Evolutionary conservation across 2,797 vertebrate species (phyloP), one percentile per base, ranked within the genome.

Genomic region (Pangasius larnaudii): DNA sequence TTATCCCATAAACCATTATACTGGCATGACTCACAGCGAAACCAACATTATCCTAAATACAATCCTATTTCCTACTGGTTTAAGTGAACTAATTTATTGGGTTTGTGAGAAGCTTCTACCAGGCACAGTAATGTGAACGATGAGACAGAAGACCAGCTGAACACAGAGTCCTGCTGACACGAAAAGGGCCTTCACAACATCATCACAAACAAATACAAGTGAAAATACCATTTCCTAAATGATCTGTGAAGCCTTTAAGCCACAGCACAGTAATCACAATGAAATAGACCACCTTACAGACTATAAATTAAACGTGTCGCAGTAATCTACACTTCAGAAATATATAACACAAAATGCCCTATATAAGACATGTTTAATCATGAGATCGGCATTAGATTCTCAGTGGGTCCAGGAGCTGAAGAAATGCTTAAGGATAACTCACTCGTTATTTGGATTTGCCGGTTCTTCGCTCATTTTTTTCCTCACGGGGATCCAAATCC

Each of bases 401-500:
- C 30, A 58, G 3, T 4, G 49, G 75, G 13, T 18, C 65, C 39
- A 65, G 10, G 16, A 77, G n/a, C 46, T 61, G 6, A 63, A 36
- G 16, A 58, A 14, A 27, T 74, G 86, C 49, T 71, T 69, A 27
- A 13, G 10, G 1, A 11, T 85, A 46, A 95, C 98, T 98, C 95
- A 99, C 98, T 99, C 98, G 96, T 97, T 96, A 96, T 98, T 97
- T 97, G 97, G 96, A 97, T 97, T 97, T 96, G 97, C 97, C 97
- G 97, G 97, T 97, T 99, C 98, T 97, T 99, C 98, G 97, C 97
- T 99, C 98, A 98, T 99, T 97, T 98, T 89, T 97, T 96, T 97
- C 97, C 97, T 99, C 97, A 98, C 97, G 96, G 97, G 92, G 94
- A 97, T 97, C 96, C 97, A 95, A 95, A 95, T 95, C 93, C 96